Evolutionary conservation across 2,888 invertebrate genomes (phyloP).

Genomic region (Drosophila fungiperda): DNA sequence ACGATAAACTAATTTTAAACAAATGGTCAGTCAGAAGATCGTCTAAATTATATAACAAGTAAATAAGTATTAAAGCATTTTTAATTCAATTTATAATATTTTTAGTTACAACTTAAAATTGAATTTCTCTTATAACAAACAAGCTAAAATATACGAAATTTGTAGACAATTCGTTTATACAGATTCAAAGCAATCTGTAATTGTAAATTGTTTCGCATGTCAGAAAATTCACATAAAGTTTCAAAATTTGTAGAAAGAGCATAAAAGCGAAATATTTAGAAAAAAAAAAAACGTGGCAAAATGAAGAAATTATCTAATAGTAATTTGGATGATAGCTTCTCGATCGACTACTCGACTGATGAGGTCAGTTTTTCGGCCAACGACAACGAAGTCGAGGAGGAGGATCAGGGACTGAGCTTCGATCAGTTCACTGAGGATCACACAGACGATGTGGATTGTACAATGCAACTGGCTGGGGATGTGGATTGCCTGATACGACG

Average conservation of each 20-base stretch:
- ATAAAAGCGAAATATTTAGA: not conserved
- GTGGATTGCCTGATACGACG: conserved; percentile 59
- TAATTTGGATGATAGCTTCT: conserved; percentile 7
- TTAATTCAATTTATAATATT: not conserved
- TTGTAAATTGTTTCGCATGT: not conserved
- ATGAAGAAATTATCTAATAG: not conserved
- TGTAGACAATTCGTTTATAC: not conserved
- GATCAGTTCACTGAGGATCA: conserved; percentile 13
- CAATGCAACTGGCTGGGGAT: conserved; percentile 12
- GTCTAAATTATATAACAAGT: not conserved
- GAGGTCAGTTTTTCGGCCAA: conserved; percentile 46
- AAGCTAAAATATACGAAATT: not conserved
- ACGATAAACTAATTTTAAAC: not conserved
- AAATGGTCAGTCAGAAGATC: not conserved
- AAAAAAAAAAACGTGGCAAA: not conserved
- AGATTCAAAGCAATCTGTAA: not conserved
- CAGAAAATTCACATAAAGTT: not conserved
- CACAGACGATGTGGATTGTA: conserved; percentile 48
- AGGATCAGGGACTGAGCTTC: conserved; percentile 21
- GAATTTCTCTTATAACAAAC: not conserved
- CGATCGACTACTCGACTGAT: too few species aligned
- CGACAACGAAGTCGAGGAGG: conserved; percentile 30
- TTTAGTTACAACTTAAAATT: not conserved
- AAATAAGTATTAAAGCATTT: not conserved
- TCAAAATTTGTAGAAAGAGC: too few species aligned